Evolutionary conservation across 64 coral and sea anemone species (phyloP).

Genomic region (Pocillopora damicornis): DNA sequence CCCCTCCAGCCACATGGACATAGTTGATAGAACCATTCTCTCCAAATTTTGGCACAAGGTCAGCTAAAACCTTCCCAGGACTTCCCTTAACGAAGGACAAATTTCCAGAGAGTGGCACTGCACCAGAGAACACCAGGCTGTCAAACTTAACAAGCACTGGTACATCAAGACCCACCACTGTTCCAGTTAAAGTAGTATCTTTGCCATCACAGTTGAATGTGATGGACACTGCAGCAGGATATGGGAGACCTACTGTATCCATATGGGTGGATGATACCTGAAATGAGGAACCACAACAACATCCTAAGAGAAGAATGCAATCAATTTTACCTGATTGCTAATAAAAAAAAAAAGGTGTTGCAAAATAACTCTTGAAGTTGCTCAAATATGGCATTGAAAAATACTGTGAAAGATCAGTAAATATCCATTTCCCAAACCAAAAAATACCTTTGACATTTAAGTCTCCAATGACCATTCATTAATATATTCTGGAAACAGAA

Average conservation of each 20-base stretch:
- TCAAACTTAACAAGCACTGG: constrained; percentile 70
- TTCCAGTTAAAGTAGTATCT: constrained; percentile 41
- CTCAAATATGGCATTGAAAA: too few relatives aligned
- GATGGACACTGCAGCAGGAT: constrained; percentile 44
- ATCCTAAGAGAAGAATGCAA: neutral
- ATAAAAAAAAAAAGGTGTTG: neutral
- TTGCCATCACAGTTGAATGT: constrained; percentile 9
- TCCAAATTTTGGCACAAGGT: constrained; percentile 45
- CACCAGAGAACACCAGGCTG: constrained; percentile 51
- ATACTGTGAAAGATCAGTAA: too few relatives aligned
- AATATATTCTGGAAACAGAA: too few relatives aligned
- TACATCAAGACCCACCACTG: constrained; percentile 60
- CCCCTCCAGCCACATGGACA: constrained; percentile 47
- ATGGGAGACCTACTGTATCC: constrained; percentile 6
- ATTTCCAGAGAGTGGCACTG: constrained; percentile 62
- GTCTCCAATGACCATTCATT: too few relatives aligned
- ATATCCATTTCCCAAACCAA: too few relatives aligned
- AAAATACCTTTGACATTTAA: too few relatives aligned
- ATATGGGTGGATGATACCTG: constrained; percentile 43
- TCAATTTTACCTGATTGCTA: neutral
- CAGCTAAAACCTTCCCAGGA: constrained; percentile 33
- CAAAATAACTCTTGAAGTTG: too few relatives aligned
- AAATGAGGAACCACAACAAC: neutral
- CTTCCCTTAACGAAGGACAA: constrained; percentile 43
- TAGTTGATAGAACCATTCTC: constrained; percentile 44